Base-by-base conservation (phyloP, 1,140 invertebrate species). In the Hormaphis cornu region DNA sequence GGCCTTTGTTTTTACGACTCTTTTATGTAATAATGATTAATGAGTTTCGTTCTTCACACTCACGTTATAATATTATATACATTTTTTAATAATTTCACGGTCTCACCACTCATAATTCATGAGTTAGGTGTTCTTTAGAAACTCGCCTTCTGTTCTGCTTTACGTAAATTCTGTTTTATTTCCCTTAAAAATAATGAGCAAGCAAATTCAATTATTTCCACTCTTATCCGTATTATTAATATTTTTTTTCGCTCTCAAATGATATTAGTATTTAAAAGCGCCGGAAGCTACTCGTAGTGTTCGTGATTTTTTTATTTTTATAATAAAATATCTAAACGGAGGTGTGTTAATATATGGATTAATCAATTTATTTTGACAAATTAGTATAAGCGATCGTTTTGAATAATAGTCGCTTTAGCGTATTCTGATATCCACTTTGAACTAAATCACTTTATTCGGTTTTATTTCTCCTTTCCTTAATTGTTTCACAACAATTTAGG, bases 1-100 rank as follows among this genome's bases (percentile, higher is more conserved):
- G 58, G 26, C 58, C 46, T 63, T 63, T 63, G 58, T 63, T 63
- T 63, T 61, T 58, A 28, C 9, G 58, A 28, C n/a, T 46, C 42
- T 44, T 63, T 63, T 46, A 63, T n/a, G n/a, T 63, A 46, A 46
- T 63, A 63, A 63, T 63, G 58, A 63, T 63, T 63, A 63, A 63
- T 46, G 58, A 63, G 40, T 40, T 63, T 46, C 40, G 46, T 63
- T 30, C 16, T 40, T 63, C 40, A 63, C 12, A 46, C 58, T 30
- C n/a, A n/a, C n/a, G n/a, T n/a, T n/a, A n/a, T n/a, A n/a, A n/a
- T n/a, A n/a, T n/a, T n/a, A n/a, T n/a, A 63, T 46, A 46, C 58
- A 44, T 46, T 35, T 63, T 63, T 63, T 46, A 46, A 46, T 46
- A 63, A 63, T 26, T 30, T 30, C 24, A 46, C 40, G 58, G 37